phyloP scores from a whole-genome alignment of 2,797 vertebrate genomes.

The Furcifer pardalis region DNA sequence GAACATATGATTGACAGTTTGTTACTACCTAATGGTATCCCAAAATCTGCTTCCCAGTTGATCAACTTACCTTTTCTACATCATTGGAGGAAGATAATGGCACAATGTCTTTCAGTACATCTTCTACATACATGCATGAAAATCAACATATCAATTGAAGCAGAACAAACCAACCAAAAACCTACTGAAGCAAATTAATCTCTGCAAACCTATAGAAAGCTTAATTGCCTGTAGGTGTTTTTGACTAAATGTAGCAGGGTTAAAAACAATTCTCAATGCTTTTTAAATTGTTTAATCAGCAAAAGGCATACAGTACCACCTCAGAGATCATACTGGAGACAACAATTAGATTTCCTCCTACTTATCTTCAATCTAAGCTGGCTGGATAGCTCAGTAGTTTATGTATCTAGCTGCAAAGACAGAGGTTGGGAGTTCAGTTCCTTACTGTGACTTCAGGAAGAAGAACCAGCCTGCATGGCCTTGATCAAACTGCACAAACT shows the following conservation, averaged over 20 bases:
- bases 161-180: background rate
- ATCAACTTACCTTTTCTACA: background rate
- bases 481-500: too few relatives aligned
- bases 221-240: background rate
- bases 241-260: background rate
- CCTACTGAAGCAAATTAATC: background rate
- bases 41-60: too few relatives aligned
- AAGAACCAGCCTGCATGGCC: too few relatives aligned
- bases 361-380: too few relatives aligned
- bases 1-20: background rate
- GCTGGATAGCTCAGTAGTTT: too few relatives aligned
- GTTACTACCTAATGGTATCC: background rate
- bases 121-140: background rate
- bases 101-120: background rate
- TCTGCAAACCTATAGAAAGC: background rate
- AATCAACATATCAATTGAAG: background rate
- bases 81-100: background rate
- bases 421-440: too few relatives aligned
- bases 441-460: too few relatives aligned
- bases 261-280: background rate
- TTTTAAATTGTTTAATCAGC: background rate
- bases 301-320: background rate
- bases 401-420: too few relatives aligned
- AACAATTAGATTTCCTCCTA: too few relatives aligned
- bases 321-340: background rate